Evolutionary conservation across 1,140 invertebrate genomes (phyloP).

Genomic region (Zaprionus africanus): DNA sequence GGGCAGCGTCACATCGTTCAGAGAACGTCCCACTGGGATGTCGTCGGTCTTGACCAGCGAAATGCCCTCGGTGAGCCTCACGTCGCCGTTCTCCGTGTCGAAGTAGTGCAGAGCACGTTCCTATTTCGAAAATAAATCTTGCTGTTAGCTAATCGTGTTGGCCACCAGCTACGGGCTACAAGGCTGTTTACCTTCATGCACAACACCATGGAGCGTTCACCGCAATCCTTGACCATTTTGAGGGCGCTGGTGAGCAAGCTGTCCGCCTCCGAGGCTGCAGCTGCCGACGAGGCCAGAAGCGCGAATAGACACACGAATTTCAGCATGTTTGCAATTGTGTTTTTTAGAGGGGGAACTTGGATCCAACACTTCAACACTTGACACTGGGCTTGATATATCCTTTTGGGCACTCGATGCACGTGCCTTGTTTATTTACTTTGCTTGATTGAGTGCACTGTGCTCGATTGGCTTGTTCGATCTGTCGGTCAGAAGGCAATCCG

Average conservation of each 20-base stretch:
- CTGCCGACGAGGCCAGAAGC: conserved; percentile 85
- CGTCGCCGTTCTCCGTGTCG: conserved; percentile 86
- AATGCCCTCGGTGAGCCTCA: conserved; percentile 88
- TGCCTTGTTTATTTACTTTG: conserved; percentile 46
- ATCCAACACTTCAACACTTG: conserved; percentile 58
- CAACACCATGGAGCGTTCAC: conserved; percentile 88
- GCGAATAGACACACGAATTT: conserved; percentile 85
- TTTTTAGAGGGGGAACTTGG: conserved; percentile 4
- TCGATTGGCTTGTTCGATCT: conserved; percentile 81
- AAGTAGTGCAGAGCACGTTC: conserved; percentile 89
- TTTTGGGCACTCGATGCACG: conserved; percentile 45
- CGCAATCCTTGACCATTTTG: conserved; percentile 88
- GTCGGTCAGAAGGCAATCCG: conserved; percentile 84
- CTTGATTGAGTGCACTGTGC: conserved; percentile 76
- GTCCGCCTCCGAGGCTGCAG: conserved; percentile 74
- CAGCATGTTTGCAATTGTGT: conserved; percentile 85
- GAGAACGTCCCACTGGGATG: conserved; percentile 85
- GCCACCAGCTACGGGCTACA: background rate
- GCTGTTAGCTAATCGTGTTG: conserved; percentile 2
- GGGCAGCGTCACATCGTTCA: conserved; percentile 86
- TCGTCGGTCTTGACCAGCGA: conserved; percentile 88
- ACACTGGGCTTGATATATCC: conserved; percentile 49
- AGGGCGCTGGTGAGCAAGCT: conserved; percentile 87
- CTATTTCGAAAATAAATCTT: conserved; percentile 75
- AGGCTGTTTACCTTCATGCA: conserved; percentile 88